Conservation (phyloP, 2,113 vertebrate genomes). For the Heterotilapia buettikoferi region DNA sequence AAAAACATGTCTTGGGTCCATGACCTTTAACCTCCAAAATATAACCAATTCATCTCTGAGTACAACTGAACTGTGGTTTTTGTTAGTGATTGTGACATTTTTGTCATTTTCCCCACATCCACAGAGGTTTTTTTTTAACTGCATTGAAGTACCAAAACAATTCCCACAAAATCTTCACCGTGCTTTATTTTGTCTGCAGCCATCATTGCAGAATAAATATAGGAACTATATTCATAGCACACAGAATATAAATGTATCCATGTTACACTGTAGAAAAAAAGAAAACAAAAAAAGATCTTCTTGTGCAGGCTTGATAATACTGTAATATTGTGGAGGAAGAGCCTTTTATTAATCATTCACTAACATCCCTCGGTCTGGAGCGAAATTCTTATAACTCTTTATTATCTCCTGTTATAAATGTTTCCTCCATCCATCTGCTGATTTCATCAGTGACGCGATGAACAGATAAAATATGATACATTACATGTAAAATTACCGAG, state of each 20-base stretch:
- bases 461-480: slow-evolving; percentile 12
- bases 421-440: neutral
- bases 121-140: accelerated
- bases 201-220: neutral
- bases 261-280: neutral
- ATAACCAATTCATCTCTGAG: neutral
- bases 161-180: neutral
- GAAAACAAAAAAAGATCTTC: neutral
- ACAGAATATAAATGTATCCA: neutral
- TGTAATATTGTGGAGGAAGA: neutral
- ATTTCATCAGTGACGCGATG: neutral
- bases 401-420: neutral
- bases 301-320: neutral
- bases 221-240: neutral
- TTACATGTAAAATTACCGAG: neutral
- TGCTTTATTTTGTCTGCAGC: neutral
- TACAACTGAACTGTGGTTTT: neutral
- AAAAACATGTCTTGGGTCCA: neutral
- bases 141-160: neutral
- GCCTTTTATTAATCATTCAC: neutral
- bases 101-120: neutral
- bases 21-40: neutral
- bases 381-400: neutral
- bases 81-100: neutral
- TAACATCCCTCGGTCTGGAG: neutral